A percentile compares a stretch with the other conserved stretches of the same genome.
These are phyloP conservation scores for Apis dorsata DNA, from an alignment of 1,140 invertebrate genomes.

Conservation along the genomic window DNA sequence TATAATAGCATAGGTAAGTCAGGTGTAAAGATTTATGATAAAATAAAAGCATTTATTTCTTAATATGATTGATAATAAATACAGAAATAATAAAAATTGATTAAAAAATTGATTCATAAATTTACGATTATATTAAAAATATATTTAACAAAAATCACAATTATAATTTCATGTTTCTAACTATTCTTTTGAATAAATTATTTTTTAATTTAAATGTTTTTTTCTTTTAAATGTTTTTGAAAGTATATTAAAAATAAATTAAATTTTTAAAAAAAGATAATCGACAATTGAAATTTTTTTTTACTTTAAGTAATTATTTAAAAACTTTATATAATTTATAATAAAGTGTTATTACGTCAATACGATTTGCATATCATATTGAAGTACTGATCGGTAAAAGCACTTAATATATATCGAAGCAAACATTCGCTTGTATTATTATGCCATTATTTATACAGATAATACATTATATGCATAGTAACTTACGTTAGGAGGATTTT, in stretches of 20 bases:
- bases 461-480: neutral
- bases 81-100: neutral
- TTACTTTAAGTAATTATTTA: neutral
- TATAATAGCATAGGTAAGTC: neutral
- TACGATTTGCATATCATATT: neutral
- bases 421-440: neutral
- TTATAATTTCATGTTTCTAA: neutral
- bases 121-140: neutral
- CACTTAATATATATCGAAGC: neutral
- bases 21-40: too few relatives aligned
- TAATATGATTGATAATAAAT: neutral
- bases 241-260: neutral
- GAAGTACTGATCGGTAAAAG: neutral
- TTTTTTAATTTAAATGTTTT: neutral
- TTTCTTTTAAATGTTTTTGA: neutral
- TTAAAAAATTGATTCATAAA: neutral
- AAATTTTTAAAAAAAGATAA: neutral
- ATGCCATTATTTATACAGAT: constrained; percentile 13
- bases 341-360: neutral
- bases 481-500: neutral
- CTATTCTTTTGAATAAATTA: neutral
- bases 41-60: neutral
- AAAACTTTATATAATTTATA: neutral
- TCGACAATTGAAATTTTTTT: neutral
- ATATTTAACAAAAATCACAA: neutral